Percentiles rank a stretch among this genome's conserved stretches.
phyloP scores from a whole-genome alignment of 2,888 invertebrate genomes.

The Drosophila algonquin region DNA sequence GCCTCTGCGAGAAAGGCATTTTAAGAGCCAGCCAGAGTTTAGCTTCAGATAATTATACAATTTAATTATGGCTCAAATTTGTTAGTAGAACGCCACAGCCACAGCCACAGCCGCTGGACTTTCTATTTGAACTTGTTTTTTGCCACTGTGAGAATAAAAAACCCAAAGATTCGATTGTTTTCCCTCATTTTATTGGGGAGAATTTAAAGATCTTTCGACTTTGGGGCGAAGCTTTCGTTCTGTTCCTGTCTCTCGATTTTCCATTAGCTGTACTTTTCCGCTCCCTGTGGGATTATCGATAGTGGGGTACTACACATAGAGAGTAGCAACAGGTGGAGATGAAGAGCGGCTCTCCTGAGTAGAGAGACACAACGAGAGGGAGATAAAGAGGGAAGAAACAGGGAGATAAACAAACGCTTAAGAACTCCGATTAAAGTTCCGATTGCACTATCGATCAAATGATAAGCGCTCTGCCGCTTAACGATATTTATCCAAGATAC shows the following conservation, averaged over 20 bases:
- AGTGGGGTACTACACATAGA: too few species aligned
- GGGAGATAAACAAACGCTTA: too few species aligned
- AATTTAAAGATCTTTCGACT: not conserved
- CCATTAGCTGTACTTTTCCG: too few species aligned
- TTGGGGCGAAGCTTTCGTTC: too few species aligned
- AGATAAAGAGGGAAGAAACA: too few species aligned
- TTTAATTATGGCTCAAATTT: constrained; percentile 37
- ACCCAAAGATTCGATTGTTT: not conserved
- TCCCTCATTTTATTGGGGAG: not conserved
- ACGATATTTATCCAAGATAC: too few species aligned
- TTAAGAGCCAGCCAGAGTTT: constrained; percentile 3
- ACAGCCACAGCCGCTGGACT: constrained; percentile 9
- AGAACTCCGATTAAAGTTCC: not conserved
- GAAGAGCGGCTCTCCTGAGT: too few species aligned
- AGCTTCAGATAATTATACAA: constrained; percentile 34
- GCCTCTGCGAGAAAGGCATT: constrained; percentile 5
- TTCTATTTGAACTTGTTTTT: constrained; percentile 18
- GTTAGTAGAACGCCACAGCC: constrained; percentile 1
- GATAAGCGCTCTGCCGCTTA: not conserved
- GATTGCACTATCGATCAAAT: not conserved
- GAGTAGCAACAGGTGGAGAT: too few species aligned
- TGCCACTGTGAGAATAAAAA: constrained; percentile 8
- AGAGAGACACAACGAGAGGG: too few species aligned
- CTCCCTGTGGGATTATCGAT: too few species aligned
- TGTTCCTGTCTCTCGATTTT: too few species aligned